These are phyloP conservation scores for Atlantisia rogersi DNA, from an alignment of 2,113 vertebrate species.

Conservation along the genomic window DNA sequence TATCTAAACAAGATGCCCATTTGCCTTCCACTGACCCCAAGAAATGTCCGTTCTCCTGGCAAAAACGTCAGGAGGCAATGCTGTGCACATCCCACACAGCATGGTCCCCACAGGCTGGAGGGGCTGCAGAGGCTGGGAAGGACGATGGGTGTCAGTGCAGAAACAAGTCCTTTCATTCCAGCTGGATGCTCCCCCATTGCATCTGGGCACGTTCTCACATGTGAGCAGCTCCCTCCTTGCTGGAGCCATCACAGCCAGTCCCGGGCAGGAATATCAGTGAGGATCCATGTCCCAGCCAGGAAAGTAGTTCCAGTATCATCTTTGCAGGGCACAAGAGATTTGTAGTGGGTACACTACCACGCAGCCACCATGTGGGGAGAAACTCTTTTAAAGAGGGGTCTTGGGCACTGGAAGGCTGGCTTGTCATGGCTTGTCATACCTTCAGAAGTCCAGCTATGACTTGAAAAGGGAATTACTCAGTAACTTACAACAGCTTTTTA, in stretches of 20 bases:
- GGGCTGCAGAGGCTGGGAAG: not conserved
- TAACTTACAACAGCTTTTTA: not conserved
- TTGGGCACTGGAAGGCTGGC: not conserved
- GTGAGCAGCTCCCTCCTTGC: not conserved
- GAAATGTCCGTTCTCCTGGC: not conserved
- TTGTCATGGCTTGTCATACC: not conserved
- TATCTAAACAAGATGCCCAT: not conserved
- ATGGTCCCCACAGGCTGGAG: not conserved
- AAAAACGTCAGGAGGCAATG: not conserved
- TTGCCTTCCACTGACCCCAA: not conserved
- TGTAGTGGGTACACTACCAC: not conserved
- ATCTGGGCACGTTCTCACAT: not conserved
- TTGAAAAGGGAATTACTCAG: not conserved
- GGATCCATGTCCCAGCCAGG: not conserved
- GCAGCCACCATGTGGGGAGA: fast-evolving
- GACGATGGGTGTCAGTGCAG: not conserved
- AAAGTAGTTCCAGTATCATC: not conserved
- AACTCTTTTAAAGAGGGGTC: not conserved
- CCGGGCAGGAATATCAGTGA: not conserved
- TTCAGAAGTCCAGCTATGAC: not conserved
- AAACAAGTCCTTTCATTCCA: not conserved
- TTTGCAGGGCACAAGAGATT: not conserved
- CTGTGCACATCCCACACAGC: fast-evolving
- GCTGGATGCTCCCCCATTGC: fast-evolving
- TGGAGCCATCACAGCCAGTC: not conserved